Evolutionary conservation across 2,113 vertebrate genomes (phyloP).

Genomic region (Lamprologus tigripictilis): DNA sequence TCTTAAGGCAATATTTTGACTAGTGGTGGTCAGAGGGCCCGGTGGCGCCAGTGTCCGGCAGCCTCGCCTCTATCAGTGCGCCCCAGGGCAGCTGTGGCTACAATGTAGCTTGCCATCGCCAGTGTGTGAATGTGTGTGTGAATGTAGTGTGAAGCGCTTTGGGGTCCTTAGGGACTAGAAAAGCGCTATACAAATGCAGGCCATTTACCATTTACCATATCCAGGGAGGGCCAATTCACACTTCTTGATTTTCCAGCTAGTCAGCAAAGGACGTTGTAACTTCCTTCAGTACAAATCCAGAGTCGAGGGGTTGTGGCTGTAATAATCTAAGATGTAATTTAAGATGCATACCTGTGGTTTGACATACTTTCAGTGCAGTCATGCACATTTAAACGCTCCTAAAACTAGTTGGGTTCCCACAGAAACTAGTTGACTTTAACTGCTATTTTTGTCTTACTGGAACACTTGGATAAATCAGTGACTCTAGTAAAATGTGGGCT

Average conservation of each 20-base stretch:
- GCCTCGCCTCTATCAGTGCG: too few relatives aligned
- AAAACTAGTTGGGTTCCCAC: background rate
- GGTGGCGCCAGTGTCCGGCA: too few relatives aligned
- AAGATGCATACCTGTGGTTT: background rate
- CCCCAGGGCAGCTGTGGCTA: too few relatives aligned
- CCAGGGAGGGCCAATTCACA: background rate
- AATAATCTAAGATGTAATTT: background rate
- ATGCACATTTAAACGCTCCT: background rate
- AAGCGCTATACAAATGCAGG: too few relatives aligned
- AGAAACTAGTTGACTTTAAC: background rate
- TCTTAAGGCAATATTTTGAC: background rate
- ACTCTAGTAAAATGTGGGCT: background rate
- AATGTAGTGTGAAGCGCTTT: too few relatives aligned
- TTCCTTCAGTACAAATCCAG: background rate
- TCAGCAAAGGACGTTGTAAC: background rate
- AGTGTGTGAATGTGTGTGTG: too few relatives aligned
- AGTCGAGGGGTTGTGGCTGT: background rate
- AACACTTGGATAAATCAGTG: background rate
- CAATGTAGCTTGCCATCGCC: too few relatives aligned
- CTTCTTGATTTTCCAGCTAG: background rate
- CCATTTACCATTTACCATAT: background rate
- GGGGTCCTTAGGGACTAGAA: too few relatives aligned
- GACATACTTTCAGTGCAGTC: background rate
- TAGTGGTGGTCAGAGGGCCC: too few relatives aligned
- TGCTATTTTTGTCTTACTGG: background rate